phyloP scores from a whole-genome alignment of 2,888 invertebrate genomes.

The Carpatolechia fugitivella region DNA sequence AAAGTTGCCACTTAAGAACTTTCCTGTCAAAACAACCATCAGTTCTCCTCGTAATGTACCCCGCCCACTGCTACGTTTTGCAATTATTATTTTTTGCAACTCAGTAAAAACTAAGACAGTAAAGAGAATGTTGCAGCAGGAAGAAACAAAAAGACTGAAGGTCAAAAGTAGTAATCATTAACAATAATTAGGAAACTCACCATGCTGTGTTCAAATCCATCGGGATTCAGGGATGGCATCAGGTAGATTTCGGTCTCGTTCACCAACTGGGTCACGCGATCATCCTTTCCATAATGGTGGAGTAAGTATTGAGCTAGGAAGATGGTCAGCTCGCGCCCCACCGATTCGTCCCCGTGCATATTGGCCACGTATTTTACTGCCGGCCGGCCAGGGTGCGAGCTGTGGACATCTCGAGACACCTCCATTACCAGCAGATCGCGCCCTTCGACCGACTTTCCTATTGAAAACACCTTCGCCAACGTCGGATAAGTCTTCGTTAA shows the following conservation, averaged over 20 bases:
- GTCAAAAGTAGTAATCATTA: neutral
- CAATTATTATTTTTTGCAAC: no score
- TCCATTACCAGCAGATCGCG: conserved; percentile 90
- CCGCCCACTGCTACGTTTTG: no score
- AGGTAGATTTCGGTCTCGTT: conserved; percentile 94
- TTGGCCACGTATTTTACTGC: conserved; percentile 97
- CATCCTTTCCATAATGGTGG: conserved; percentile 83
- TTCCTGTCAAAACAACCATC: no score
- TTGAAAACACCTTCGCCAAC: conserved; percentile 83
- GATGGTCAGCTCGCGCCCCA: conserved; percentile 91
- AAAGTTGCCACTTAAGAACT: no score
- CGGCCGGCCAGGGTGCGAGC: conserved; percentile 82
- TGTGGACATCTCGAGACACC: conserved; percentile 84
- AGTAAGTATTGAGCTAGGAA: conserved; percentile 92
- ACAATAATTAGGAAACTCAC: conserved; percentile 62
- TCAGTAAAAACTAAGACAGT: no score
- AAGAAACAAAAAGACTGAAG: neutral
- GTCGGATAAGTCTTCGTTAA: conserved; percentile 82
- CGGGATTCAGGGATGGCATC: conserved; percentile 98
- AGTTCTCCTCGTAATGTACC: no score
- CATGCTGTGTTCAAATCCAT: conserved; percentile 93
- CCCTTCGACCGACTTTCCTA: conserved; percentile 92
- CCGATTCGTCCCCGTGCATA: conserved; percentile 97
- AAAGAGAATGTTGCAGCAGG: neutral
- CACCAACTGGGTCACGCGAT: conserved; percentile 86